Evolutionary conservation across 2,113 vertebrate genomes (phyloP).

Genomic region (Sphaerodactylus townsendi): DNA sequence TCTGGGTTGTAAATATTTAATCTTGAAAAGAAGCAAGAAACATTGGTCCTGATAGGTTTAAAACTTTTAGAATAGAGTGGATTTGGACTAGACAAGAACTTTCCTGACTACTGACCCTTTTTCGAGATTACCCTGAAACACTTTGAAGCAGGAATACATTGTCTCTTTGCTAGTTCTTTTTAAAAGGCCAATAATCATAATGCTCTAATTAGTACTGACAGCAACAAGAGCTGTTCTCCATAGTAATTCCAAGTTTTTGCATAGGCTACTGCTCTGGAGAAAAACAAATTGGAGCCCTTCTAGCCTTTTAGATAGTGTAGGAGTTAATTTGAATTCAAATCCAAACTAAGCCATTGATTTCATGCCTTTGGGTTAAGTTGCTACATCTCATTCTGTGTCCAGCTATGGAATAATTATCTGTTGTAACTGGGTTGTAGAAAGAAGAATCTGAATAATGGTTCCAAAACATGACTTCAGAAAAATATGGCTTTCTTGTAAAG

Average conservation of each 20-base stretch:
- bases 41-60: neutral
- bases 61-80: neutral
- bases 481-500: neutral
- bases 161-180: neutral
- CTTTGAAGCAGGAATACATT: neutral
- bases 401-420: neutral
- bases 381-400: neutral
- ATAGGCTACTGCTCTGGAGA: neutral
- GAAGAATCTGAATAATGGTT: neutral
- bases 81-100: neutral
- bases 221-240: neutral
- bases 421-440: neutral
- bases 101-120: neutral
- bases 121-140: neutral
- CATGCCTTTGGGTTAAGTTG: neutral
- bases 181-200: neutral
- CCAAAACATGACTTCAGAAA: neutral
- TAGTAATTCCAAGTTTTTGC: neutral
- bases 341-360: neutral
- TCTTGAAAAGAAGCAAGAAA: neutral
- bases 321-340: neutral
- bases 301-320: neutral
- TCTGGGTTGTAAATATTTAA: neutral
- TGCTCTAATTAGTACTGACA: neutral
- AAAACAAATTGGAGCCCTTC: neutral